phyloP scores from a whole-genome alignment of 1,140 invertebrate genomes.

The Batillaria attramentaria region DNA sequence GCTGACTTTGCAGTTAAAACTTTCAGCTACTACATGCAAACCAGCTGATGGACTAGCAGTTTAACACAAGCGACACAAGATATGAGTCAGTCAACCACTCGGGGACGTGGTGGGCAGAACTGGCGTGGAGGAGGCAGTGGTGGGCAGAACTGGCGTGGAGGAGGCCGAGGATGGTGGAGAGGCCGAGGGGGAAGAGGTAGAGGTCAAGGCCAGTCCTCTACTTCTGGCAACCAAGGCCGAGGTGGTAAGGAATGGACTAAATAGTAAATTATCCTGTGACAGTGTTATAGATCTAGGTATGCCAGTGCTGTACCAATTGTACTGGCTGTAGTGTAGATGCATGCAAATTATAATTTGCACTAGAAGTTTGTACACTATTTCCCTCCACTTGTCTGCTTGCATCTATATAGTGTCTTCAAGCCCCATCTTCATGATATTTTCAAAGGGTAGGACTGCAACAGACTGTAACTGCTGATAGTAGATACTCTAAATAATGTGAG shows the following conservation, averaged over 20 bases:
- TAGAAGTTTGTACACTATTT: neutral
- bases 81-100: neutral
- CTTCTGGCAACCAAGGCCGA: conserved; percentile 22
- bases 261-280: neutral
- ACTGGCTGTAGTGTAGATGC: neutral
- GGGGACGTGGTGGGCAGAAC: neutral
- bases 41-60: neutral
- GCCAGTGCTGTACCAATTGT: neutral
- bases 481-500: no score
- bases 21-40: neutral
- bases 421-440: no score
- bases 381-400: neutral
- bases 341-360: neutral
- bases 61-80: neutral
- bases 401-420: neutral
- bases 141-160: conserved; percentile 37
- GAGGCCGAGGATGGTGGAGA: conserved; percentile 45
- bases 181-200: conserved; percentile 49
- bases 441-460: no score
- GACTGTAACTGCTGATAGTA: no score
- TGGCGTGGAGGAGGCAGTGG: conserved; percentile 18
- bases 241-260: conserved; percentile 5
- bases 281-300: conserved; percentile 2
- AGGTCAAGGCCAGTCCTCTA: conserved; percentile 45
- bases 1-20: neutral